Conservation (phyloP, 2,797 vertebrate species). For the Cirrhinus mrigala region DNA sequence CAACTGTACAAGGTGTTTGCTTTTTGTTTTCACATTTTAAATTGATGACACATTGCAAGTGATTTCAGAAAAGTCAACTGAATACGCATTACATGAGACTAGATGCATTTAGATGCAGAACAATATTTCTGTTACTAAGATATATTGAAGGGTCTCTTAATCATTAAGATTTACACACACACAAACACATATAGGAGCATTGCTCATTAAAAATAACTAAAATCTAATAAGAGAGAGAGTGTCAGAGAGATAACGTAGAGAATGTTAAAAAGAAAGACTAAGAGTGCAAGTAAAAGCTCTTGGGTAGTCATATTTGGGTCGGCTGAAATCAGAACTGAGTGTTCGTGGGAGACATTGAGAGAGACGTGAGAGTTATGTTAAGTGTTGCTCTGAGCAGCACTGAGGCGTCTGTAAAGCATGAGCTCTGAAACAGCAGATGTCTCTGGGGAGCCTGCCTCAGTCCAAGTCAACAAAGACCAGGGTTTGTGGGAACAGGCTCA, state of each 20-base stretch:
- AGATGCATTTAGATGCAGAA: neutral
- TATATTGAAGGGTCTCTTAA: neutral
- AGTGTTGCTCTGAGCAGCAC: neutral
- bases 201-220: neutral
- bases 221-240: neutral
- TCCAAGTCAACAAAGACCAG: constrained; percentile 1
- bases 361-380: constrained; percentile 44
- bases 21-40: neutral
- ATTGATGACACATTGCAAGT: neutral
- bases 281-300: neutral
- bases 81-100: neutral
- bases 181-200: neutral
- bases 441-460: constrained; percentile 17
- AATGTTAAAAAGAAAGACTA: neutral
- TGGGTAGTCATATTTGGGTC: constrained; percentile 5
- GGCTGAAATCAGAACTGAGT: constrained; percentile 15
- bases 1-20: neutral
- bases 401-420: constrained; percentile 8
- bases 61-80: neutral
- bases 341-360: constrained; percentile 3
- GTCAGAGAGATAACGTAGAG: neutral
- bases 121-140: no score
- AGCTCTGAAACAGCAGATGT: constrained; percentile 28
- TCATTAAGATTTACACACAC: no score
- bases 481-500: constrained; percentile 20